phyloP scores from a whole-genome alignment of 2,113 vertebrate genomes.

The Callipepla californica region DNA sequence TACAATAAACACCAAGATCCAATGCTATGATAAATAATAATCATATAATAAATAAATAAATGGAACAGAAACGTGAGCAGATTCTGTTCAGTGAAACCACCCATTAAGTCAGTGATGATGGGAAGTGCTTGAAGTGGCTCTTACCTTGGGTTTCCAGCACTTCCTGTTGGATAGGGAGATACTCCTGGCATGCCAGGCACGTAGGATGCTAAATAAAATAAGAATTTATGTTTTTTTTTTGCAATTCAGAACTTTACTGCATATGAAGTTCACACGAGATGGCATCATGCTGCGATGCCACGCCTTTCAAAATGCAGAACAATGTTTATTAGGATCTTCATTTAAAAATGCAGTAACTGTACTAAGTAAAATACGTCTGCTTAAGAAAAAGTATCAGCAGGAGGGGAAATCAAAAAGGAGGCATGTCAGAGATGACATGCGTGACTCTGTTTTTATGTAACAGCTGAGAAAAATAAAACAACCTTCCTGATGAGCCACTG shows the following conservation, averaged over 20 bases:
- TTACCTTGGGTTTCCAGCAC: constrained; percentile 91
- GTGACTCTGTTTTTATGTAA: not conserved
- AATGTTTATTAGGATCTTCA: rapidly evolving
- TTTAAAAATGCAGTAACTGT: not conserved
- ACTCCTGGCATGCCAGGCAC: constrained; percentile 91
- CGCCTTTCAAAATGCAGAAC: not conserved
- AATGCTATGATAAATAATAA: not conserved
- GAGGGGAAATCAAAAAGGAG: not conserved
- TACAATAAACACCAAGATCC: not conserved
- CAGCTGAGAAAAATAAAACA: not conserved
- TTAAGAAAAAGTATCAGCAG: not conserved
- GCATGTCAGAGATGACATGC: not conserved
- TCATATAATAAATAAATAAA: not conserved
- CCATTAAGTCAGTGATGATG: not conserved
- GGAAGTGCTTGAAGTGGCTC: not conserved
- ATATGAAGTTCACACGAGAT: not conserved
- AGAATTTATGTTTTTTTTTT: constrained; percentile 40
- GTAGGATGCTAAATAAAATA: constrained; percentile 88
- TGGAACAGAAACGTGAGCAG: not conserved
- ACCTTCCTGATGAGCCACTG: not conserved
- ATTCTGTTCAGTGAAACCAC: not conserved
- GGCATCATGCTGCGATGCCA: not conserved
- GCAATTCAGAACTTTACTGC: not conserved
- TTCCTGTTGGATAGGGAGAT: constrained; percentile 86
- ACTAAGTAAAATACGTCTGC: not conserved